Evolutionary conservation across 2,113 vertebrate genomes (phyloP), one percentile per base, ranked within the genome.

Genomic region (Dromaius novaehollandiae): DNA sequence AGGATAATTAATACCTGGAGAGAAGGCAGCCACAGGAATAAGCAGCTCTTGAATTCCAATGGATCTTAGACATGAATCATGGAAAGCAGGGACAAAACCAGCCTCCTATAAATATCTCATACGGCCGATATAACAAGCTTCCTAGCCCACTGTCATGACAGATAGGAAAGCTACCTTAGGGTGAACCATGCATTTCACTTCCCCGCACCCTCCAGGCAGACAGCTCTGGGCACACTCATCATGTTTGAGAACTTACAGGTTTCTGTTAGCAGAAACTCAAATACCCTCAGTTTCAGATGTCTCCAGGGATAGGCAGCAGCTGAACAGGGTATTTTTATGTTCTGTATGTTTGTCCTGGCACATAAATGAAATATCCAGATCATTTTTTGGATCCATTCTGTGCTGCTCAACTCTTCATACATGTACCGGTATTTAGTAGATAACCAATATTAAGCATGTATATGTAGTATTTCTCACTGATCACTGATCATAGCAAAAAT

Each of bases 201-300:
- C 6, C 13, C 17, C 0, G 0, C 5, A 25, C 6, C 56, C 13
- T 85, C 50, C 44, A 73, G 26, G n/a, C 30, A 79, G 34, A n/a
- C 34, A 40, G 5, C 2, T 68, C 6, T 0, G 11, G 22, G 3
- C 0, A 4, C 14, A 8, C 13, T 75, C 16, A 0, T 3, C 34
- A 30, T 22, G 10, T 6, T 91, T 78, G 70, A 44, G 50, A n/a
- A 12, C 25, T 8, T 8, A 3, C 2, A 78, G 12, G 15, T 50
- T 58, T 58, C 50, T 63, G 8, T 17, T 25, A 60, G 26, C 13
- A 80, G 48, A 75, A 64, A 30, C 11, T 16, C 17, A 1, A 65
- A 28, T 21, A 48, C 7, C 4, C 15, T 28, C 18, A 22, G 5
- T 50, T 93, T 84, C 61, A 77, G 48, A 21, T 69, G 15, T 60